A percentile compares a stretch with the other conserved stretches of the same genome.
Evolutionary conservation across 2,113 vertebrate species (phyloP).

Genomic region (Potamarius usumacintae): DNA sequence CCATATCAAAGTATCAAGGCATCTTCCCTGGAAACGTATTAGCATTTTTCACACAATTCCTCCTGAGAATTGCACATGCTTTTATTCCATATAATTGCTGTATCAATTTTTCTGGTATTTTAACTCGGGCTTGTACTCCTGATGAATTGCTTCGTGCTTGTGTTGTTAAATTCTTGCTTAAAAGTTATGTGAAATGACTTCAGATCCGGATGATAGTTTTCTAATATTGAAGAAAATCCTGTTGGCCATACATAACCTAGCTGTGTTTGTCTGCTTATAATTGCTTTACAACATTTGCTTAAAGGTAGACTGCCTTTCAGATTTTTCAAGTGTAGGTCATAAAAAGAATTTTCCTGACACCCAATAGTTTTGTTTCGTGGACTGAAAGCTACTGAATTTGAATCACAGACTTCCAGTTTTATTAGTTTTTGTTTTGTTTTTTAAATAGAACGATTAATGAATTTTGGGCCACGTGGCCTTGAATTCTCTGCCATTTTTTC

Average conservation of each 20-base stretch:
- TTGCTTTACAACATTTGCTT: background rate
- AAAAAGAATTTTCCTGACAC: no score
- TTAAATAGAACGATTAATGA: no score
- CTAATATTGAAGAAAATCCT: constrained; percentile 1
- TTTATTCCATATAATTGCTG: background rate
- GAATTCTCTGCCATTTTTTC: no score
- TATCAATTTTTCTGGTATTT: background rate
- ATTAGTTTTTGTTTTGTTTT: no score
- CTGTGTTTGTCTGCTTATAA: background rate
- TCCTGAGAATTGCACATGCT: background rate
- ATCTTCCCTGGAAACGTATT: background rate
- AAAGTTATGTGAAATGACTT: background rate
- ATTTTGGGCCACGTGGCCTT: no score
- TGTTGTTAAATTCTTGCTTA: background rate
- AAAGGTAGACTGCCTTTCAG: no score
- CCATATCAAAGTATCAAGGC: background rate
- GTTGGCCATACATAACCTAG: background rate
- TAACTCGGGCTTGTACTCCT: background rate
- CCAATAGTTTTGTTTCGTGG: no score
- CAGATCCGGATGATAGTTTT: background rate
- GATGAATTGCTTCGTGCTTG: background rate
- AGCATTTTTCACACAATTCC: background rate
- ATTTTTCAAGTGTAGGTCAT: no score
- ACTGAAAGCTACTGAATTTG: no score
- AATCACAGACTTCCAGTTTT: no score